Evolutionary conservation across 2,797 vertebrate genomes (phyloP).

Genomic region (Potorous gilbertii): DNA sequence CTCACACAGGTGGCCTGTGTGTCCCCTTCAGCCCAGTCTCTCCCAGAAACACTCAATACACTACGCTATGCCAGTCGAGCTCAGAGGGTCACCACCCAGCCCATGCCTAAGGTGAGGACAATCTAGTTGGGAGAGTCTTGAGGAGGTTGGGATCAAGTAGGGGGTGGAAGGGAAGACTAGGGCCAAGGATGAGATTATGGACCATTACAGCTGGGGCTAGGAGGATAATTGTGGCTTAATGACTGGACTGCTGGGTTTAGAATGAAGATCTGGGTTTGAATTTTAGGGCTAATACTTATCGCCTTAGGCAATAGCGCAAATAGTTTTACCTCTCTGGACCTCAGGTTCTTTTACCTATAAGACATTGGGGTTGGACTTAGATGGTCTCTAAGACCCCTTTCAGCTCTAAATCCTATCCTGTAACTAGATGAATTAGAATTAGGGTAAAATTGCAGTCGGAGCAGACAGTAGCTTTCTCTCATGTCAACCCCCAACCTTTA

Average conservation of each 20-base stretch:
- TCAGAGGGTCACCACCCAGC: conserved; percentile 82
- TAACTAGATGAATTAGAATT: neutral
- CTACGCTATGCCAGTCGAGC: conserved; percentile 85
- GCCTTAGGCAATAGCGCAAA: neutral
- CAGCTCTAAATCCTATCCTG: neutral
- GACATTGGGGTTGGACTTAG: neutral
- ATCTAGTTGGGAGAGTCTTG: neutral
- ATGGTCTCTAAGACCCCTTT: neutral
- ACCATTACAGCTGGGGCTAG: neutral
- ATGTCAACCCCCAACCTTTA: neutral
- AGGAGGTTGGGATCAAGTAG: neutral
- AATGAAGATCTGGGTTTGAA: neutral
- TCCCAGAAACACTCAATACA: conserved; percentile 86
- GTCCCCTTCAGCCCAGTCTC: conserved; percentile 82
- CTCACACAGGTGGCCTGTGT: conserved; percentile 84
- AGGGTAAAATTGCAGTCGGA: neutral
- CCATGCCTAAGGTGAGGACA: conserved; percentile 78
- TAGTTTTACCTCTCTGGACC: neutral
- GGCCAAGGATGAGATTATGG: neutral
- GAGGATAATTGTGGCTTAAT: neutral
- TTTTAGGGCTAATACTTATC: neutral
- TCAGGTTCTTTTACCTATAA: neutral
- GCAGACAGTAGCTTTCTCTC: neutral
- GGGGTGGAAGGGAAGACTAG: neutral
- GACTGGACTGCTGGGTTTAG: neutral